Base-by-base conservation (phyloP, 1,140 invertebrate genomes). In the Heliothis subflexa region DNA sequence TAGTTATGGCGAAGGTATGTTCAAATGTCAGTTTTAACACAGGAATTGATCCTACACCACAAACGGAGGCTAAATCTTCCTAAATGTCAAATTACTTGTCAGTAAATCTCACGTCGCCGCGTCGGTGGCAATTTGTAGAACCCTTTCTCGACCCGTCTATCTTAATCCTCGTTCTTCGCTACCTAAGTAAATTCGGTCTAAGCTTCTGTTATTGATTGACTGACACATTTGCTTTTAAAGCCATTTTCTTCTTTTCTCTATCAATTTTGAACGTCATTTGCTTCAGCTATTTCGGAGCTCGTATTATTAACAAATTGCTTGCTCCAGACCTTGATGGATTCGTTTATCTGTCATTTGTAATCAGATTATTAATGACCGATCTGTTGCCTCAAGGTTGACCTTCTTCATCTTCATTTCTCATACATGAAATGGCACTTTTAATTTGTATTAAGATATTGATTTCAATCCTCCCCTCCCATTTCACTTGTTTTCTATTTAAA, bases 341-440 rank as follows among this genome's bases (percentile, higher is more conserved):
- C 9, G 40, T 66, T 13, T 16, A 47, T 47, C 18, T 66, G 1
- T 10, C 62, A 21, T 66, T 47, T 47, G 16, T 66, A 47, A 18
- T 13, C 18, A 10, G 47, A 50, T 70, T 70, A 70, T 70, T 28
- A 70, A 70, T 70, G 47, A 28, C 47, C 7, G 47, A 50, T 70
- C 47, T 28, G 21, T 25, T 70, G 5, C 11, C 13, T 52, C 66
- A 70, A 70, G 66, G 66, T 40, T 70, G 12, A 52, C 18, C 47
- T 61, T 64, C 61, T 25, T 52, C 66, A 52, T 70, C 47, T 50
- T 50, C 47, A 70, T 70, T 28, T 70, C 66, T 70, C 47, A 70
- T 28, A 28, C 45, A 10, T 52, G 40, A 66, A 40, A 47, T 18
- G n/a, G 40, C 18, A 28, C 45, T 28, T 28, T 40, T 70, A 70